Percentiles rank a stretch among this genome's conserved stretches.
These are phyloP conservation scores for Molossus alvarezi DNA, from an alignment of 2,797 vertebrate genomes.

Conservation along the genomic window DNA sequence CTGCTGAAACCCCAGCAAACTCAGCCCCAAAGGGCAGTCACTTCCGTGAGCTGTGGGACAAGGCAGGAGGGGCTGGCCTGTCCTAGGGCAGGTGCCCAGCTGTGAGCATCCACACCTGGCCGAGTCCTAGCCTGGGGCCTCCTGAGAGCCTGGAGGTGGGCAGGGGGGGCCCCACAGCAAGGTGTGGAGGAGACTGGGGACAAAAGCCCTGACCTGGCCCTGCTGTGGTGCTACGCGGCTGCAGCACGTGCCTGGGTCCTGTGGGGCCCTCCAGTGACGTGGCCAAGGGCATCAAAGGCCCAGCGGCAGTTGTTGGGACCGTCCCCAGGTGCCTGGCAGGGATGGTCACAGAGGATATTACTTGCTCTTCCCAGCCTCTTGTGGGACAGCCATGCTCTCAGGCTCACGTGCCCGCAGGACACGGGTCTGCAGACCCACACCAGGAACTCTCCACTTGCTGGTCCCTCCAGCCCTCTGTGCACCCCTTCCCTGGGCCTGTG, in stretches of 20 bases:
- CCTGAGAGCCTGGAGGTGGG: background rate
- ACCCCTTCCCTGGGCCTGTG: background rate
- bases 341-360: background rate
- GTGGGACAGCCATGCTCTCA: background rate
- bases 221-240: background rate
- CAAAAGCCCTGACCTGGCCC: background rate
- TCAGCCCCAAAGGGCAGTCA: background rate
- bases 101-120: background rate
- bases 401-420: accelerated
- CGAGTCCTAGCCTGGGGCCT: background rate
- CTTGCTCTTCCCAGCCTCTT: background rate
- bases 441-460: background rate
- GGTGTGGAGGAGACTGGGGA: background rate
- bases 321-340: no score
- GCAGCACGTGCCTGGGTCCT: background rate
- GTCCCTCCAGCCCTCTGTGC: background rate
- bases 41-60: background rate
- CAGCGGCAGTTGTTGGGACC: background rate
- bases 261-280: no score
- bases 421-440: background rate
- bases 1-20: background rate
- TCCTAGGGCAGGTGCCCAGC: accelerated
- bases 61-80: background rate
- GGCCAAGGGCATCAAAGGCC: background rate
- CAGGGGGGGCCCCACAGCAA: background rate